These are phyloP conservation scores for Standfussiana lucernea DNA, from an alignment of 2,888 invertebrate genomes.

Conservation along the genomic window DNA sequence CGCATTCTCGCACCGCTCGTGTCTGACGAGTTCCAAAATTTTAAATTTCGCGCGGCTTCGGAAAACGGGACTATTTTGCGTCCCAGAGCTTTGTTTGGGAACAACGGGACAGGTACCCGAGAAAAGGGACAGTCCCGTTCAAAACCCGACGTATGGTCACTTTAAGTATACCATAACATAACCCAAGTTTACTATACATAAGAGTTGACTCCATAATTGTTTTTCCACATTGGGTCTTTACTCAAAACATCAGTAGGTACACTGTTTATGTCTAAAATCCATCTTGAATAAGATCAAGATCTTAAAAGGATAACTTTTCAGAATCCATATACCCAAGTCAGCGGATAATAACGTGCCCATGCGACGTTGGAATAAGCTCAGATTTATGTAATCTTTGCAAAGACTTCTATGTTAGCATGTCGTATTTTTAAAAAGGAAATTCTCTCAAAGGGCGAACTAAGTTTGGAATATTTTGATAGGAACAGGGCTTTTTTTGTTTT, in stretches of 20 bases:
- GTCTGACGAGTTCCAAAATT: no score
- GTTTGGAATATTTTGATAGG: constrained; percentile 49
- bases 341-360: constrained; percentile 56
- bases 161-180: not conserved
- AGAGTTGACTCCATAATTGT: not conserved
- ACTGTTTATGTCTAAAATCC: not conserved
- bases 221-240: not conserved
- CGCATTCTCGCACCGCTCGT: no score
- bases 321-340: constrained; percentile 38
- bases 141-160: no score
- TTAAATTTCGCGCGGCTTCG: no score
- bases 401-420: constrained; percentile 24
- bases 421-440: constrained; percentile 52
- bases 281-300: constrained; percentile 24
- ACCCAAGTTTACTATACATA: not conserved
- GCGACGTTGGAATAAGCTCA: constrained; percentile 53
- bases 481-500: constrained; percentile 40
- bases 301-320: constrained; percentile 42
- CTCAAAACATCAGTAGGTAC: not conserved
- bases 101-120: no score
- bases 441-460: constrained; percentile 30
- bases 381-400: constrained; percentile 65
- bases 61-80: no score
- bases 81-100: no score
- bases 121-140: no score